Conservation (phyloP, 2,888 invertebrate species). For the Acanthosepion esculentum region DNA sequence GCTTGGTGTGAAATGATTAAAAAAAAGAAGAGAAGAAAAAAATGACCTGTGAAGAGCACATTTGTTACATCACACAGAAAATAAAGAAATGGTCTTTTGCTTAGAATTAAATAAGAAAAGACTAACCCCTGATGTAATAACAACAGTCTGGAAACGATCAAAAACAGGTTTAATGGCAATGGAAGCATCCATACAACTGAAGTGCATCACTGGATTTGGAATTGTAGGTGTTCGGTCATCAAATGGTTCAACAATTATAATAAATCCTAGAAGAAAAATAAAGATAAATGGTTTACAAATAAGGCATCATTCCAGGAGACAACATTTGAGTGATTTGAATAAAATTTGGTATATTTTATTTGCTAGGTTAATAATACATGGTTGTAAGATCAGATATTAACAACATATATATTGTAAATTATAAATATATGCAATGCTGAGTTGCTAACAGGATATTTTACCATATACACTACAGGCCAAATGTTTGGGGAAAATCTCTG, state of each 20-base stretch:
- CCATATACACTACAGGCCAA: no score
- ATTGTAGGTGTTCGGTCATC: constrained; percentile 82
- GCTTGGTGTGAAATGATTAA: no score
- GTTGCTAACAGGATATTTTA: no score
- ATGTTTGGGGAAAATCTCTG: no score
- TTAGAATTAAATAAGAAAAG: not conserved
- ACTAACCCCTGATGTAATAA: constrained; percentile 92
- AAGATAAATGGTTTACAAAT: not conserved
- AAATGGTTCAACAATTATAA: constrained; percentile 97
- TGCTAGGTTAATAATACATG: not conserved
- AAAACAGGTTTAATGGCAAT: constrained; percentile 98
- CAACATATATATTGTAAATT: not conserved
- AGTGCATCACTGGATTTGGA: constrained; percentile 76
- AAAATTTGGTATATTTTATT: not conserved
- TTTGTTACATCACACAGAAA: not conserved
- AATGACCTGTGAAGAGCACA: no score
- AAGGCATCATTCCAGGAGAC: not conserved
- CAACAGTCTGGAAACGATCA: constrained; percentile 95
- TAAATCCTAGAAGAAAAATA: constrained; percentile 83
- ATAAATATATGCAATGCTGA: no score
- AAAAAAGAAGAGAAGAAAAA: no score
- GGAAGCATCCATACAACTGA: constrained; percentile 97
- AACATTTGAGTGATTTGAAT: not conserved
- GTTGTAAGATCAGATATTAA: not conserved
- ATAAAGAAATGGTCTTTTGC: not conserved